Evolutionary conservation across 2,797 vertebrate species (phyloP), one percentile per base, ranked within the genome.

Genomic region (Brotula barbata): DNA sequence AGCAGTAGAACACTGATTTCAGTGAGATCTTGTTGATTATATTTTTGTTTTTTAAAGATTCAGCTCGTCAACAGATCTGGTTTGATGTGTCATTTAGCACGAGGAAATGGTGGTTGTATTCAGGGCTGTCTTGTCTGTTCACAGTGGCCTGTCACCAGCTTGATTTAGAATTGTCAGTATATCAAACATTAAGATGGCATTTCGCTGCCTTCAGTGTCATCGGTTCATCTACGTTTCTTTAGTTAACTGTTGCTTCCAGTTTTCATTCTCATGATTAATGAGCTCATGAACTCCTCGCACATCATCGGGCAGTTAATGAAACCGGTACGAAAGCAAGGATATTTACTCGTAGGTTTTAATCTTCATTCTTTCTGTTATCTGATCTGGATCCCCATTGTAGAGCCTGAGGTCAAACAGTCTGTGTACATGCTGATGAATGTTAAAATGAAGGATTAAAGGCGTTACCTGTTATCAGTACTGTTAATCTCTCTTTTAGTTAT

Each of bases 1-100:
- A 8, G 40, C 14, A 12, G 0, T 0, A 20, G 42, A 14, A 36
- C 6, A 51, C 7, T 16, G 11, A 48, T 49, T 36, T 44, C 13
- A 17, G 31, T 36, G 46, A 53, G 19, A 45, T 52, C 47, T 48
- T 22, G 3, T 37, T 8, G 44, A 31, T 28, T 49, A 7, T 2
- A 7, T 40, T 23, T 60, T 45, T 21, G 13, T 33, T 49, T 48
- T 25, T 64, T 33, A 54, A 62, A 36, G 11, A 50, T 63, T 57
- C 33, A 55, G 22, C 17, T 4, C n/a, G 37, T 43, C 25, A 42
- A 25, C 39, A 43, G 37, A 10, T 50, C 41, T 17, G n/a, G 34
- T 33, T 14, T 17, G 41, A 23, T 53, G 1, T 19, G 43, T 62
- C 42, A 37, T 53, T 65, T 41, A 39, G 1, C 16, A 33, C 16